phyloP scores from a whole-genome alignment of 2,888 invertebrate genomes.

The Rhimphoctona megacephalus region DNA sequence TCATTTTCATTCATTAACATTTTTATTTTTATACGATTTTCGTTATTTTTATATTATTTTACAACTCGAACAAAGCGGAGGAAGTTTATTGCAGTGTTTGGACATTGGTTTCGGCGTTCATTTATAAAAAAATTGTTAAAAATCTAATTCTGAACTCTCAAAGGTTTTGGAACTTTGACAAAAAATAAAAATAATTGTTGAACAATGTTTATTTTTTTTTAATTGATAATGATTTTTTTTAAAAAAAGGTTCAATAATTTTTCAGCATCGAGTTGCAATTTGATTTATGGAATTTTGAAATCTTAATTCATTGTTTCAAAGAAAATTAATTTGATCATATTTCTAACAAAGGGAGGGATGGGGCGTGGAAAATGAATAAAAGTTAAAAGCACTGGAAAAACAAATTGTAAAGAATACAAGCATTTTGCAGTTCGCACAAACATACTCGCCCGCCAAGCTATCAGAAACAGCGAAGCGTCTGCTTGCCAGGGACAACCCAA shows the following conservation, averaged over 20 bases:
- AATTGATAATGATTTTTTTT: background rate
- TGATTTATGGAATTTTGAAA: background rate
- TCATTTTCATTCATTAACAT: slow-evolving; percentile 21
- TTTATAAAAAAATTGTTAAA: background rate
- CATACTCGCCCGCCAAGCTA: slow-evolving; percentile 83
- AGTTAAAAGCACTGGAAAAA: slow-evolving; percentile 5
- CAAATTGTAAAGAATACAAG: slow-evolving; percentile 79
- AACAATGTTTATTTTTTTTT: background rate
- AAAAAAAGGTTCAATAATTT: background rate
- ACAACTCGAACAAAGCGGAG: background rate
- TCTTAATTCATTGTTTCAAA: background rate
- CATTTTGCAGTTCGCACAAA: slow-evolving; percentile 85
- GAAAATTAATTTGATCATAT: background rate
- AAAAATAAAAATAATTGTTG: background rate
- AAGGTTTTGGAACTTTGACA: background rate
- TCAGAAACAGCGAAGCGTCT: slow-evolving; percentile 84
- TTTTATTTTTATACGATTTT: slow-evolving; percentile 11
- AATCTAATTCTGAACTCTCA: background rate
- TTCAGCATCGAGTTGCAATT: background rate
- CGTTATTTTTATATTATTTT: background rate
- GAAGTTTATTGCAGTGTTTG: background rate
- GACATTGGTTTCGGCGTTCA: background rate
- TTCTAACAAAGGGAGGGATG: background rate
- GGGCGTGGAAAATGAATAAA: background rate
- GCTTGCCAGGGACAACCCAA: slow-evolving; percentile 80